phyloP scores from a whole-genome alignment of 1,140 invertebrate genomes.

The Drosophila setifemur region DNA sequence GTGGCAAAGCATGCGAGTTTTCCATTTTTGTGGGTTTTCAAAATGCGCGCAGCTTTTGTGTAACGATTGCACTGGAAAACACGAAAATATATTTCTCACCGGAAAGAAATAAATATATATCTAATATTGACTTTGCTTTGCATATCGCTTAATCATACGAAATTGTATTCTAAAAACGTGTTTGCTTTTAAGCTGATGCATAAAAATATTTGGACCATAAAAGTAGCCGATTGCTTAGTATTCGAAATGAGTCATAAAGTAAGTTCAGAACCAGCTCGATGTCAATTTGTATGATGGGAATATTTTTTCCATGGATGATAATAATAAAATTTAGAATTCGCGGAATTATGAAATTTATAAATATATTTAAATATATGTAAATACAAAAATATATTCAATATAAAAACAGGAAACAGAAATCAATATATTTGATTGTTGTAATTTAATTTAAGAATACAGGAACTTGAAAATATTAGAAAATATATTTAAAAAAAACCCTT shows the following conservation, averaged over 20 bases:
- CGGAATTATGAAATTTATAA: no score
- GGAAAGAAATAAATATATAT: constrained; percentile 5
- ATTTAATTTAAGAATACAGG: not conserved
- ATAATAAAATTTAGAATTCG: no score
- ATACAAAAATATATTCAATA: no score
- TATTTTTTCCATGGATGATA: no score
- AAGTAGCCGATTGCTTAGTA: not conserved
- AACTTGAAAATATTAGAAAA: not conserved
- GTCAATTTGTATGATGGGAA: not conserved
- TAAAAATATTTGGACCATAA: constrained; percentile 7
- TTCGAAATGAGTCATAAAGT: constrained; percentile 8
- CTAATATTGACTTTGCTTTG: constrained; percentile 4
- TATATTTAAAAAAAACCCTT: not conserved
- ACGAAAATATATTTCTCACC: not conserved
- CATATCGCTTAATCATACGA: constrained; percentile 23
- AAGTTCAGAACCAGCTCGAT: not conserved
- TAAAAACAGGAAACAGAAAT: no score
- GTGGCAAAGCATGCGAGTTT: constrained; percentile 1
- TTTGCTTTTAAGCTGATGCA: not conserved
- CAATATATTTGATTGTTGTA: not conserved
- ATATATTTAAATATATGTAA: no score
- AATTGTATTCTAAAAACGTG: not conserved
- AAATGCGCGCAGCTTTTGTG: not conserved
- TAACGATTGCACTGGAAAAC: constrained; percentile 7
- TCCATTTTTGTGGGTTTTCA: not conserved